Conservation (phyloP, 1,140 invertebrate genomes). For the Amphibalanus amphitrite region DNA sequence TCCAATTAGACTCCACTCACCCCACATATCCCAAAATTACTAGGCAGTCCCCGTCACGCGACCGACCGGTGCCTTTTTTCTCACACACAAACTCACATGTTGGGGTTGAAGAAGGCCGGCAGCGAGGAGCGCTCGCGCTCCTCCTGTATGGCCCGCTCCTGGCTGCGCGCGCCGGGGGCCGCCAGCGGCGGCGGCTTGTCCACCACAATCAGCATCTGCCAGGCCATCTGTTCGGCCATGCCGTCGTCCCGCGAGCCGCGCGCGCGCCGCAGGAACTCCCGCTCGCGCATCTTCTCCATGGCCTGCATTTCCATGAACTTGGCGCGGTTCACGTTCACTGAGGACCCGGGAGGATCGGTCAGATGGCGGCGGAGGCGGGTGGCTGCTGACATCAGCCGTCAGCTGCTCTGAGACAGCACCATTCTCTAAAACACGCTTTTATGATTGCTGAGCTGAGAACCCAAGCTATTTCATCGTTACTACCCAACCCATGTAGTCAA, state of each 20-base stretch:
- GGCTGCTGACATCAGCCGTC: too few species aligned
- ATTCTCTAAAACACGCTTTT: too few species aligned
- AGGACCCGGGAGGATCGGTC: constrained; percentile 4
- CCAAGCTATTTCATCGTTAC: too few species aligned
- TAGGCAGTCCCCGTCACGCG: constrained; percentile 4
- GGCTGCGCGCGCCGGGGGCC: constrained; percentile 56
- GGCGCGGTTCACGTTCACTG: constrained; percentile 70
- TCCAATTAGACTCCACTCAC: not conserved
- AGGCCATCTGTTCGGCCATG: constrained; percentile 56
- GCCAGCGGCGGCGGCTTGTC: constrained; percentile 43
- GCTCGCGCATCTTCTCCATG: constrained; percentile 66
- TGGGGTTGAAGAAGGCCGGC: constrained; percentile 60
- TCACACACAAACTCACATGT: constrained; percentile 44
- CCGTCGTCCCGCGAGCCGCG: constrained; percentile 37
- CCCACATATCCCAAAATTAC: constrained; percentile 7
- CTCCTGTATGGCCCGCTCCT: constrained; percentile 68
- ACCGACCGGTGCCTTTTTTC: not conserved
- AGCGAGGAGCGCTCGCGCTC: constrained; percentile 63
- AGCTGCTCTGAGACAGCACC: too few species aligned
- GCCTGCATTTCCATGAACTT: constrained; percentile 82
- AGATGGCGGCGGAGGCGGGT: too few species aligned
- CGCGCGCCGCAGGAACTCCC: constrained; percentile 31
- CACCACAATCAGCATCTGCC: constrained; percentile 46
- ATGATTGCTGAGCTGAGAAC: too few species aligned
- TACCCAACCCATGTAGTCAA: too few species aligned